Base-by-base conservation (phyloP, 2,797 vertebrate species). In the Esox masquinongy region DNA sequence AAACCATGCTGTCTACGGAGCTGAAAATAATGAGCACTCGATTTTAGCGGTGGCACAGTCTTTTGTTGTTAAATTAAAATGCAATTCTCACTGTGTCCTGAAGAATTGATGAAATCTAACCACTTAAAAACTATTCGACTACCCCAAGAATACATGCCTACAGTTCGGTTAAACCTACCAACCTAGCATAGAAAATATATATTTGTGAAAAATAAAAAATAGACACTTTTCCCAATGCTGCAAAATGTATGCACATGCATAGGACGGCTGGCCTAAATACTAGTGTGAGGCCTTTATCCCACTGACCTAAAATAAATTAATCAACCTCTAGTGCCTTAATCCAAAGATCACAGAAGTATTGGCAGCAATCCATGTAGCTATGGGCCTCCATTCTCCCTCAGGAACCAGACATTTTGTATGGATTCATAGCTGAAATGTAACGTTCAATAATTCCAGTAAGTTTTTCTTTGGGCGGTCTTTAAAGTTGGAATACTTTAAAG, bases 1-100 rank as follows among this genome's bases (percentile, higher is more conserved):
- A 15, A 34, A 34, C 22, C 17, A 2, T 63, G 12, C 91, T 94
- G 89, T 94, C 92, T 93, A 79, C 90, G 92, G 93, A 93, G 84
- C 93, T 94, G 92, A 93, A 93, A 1, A 51, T 22, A 26, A 29
- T 4, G 50, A 53, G 50, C 29, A 53, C 50, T 7, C 16, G 50
- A 17, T 53, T 53, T 53, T 53, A 19, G 50, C 50, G 17, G 17
- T 19, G 17, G 50, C 50, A 53, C 17, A n/a, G 50, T 53, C 19
- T 53, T 16, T 53, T 51, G 50, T 51, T 51, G 50, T 6, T 51
- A 15, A 17, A 17, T 51, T 53, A 7, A 53, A 53, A 53, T 53
- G 0, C 19, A 19, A 19, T 53, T 53, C 17, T 53, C 17, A 53
- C 50, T 19, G 17, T 17, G 50, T 4, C 50, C 19, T 53, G 50